These are phyloP conservation scores for Karalla daura DNA, from an alignment of 2,797 vertebrate species.

Conservation along the genomic window DNA sequence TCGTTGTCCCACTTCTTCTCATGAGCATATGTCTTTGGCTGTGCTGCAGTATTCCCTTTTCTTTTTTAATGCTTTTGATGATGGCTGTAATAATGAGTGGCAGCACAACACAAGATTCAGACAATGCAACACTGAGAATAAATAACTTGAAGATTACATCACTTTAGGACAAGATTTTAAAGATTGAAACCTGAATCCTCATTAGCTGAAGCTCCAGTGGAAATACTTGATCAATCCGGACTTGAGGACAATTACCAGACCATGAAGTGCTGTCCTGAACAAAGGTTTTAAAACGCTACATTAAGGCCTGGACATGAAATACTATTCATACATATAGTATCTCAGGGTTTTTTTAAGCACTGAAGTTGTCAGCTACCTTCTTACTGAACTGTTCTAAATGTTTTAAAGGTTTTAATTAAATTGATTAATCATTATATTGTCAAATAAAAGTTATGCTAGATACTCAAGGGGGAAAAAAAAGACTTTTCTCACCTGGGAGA, in stretches of 20 bases:
- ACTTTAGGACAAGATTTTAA: neutral
- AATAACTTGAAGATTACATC: slow-evolving; percentile 5
- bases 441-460: neutral
- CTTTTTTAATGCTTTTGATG: slow-evolving; percentile 15
- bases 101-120: neutral
- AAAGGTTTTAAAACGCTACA: slow-evolving; percentile 1
- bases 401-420: too few relatives aligned
- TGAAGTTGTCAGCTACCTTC: too few relatives aligned
- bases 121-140: neutral
- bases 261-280: neutral
- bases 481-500: slow-evolving; percentile 6
- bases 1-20: slow-evolving; percentile 57
- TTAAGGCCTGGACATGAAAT: neutral
- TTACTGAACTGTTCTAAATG: too few relatives aligned
- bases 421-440: slow-evolving; percentile 11
- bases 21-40: slow-evolving; percentile 44
- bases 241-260: slow-evolving; percentile 1
- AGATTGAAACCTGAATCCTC: neutral
- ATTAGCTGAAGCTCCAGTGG: neutral
- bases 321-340: slow-evolving; percentile 10
- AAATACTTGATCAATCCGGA: neutral
- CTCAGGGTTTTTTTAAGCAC: neutral
- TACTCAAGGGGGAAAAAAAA: too few relatives aligned
- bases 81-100: slow-evolving; percentile 7
- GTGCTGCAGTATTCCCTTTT: slow-evolving; percentile 5